These are phyloP conservation scores for Camptogramma bilineatum DNA, from an alignment of 2,888 invertebrate species.

Conservation along the genomic window DNA sequence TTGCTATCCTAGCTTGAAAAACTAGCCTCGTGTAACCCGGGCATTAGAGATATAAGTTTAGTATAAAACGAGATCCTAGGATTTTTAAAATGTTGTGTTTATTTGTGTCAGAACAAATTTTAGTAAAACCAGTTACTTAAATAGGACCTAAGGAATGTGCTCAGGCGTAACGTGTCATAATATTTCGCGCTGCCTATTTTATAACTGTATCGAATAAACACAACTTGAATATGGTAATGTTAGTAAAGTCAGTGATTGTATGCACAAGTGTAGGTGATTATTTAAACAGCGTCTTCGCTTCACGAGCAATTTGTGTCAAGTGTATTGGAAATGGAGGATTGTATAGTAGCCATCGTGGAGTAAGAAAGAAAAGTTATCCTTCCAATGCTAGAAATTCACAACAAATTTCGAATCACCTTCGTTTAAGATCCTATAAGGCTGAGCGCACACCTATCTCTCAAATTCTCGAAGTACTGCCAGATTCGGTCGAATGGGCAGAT, in stretches of 20 bases:
- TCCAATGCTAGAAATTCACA: background rate
- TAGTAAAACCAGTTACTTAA: too few relatives aligned
- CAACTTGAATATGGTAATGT: constrained; percentile 43
- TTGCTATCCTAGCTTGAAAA: too few relatives aligned
- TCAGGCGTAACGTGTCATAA: constrained; percentile 11
- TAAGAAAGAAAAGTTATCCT: background rate
- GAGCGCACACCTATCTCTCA: too few relatives aligned
- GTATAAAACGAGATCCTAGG: too few relatives aligned
- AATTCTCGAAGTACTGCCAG: too few relatives aligned
- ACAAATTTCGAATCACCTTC: background rate
- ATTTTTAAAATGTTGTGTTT: too few relatives aligned
- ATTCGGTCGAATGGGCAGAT: too few relatives aligned
- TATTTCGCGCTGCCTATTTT: constrained; percentile 35
- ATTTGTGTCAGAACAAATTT: too few relatives aligned
- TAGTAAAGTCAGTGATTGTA: constrained; percentile 38
- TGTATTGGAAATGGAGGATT: constrained; percentile 37
- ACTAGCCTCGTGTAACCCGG: too few relatives aligned
- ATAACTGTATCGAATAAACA: constrained; percentile 43
- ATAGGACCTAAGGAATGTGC: background rate
- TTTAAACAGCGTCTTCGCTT: constrained; percentile 38
- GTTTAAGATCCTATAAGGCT: background rate
- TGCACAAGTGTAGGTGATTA: constrained; percentile 40
- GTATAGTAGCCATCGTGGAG: constrained; percentile 22
- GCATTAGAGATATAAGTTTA: too few relatives aligned
- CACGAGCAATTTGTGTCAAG: constrained; percentile 41